These are phyloP conservation scores for Drosophila kanekoi DNA, from an alignment of 2,888 invertebrate species.

Conservation along the genomic window DNA sequence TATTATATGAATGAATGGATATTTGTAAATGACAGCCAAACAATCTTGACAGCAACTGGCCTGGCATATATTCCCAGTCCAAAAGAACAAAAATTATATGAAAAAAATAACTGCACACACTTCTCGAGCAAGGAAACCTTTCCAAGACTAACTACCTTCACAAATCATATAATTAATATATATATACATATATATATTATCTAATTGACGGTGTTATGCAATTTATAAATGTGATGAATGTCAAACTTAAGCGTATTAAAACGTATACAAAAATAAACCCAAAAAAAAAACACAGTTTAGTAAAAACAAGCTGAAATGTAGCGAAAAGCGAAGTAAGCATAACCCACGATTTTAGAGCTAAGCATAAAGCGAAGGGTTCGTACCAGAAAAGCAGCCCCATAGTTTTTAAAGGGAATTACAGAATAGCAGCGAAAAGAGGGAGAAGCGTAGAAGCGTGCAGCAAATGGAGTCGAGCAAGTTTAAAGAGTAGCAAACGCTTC, in stretches of 20 bases:
- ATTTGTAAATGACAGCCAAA: constrained; percentile 60
- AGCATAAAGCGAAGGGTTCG: constrained; percentile 54
- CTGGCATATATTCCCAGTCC: constrained; percentile 5
- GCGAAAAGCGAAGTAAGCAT: constrained; percentile 71
- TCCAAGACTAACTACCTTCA: constrained; percentile 79
- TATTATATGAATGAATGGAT: constrained; percentile 20
- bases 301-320: constrained; percentile 71
- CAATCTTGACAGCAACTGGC: constrained; percentile 1
- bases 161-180: constrained; percentile 62
- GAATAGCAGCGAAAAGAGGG: constrained; percentile 33
- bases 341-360: constrained; percentile 78
- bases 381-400: constrained; percentile 58
- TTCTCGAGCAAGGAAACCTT: constrained; percentile 76
- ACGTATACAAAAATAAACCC: constrained; percentile 29
- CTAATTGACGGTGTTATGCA: constrained; percentile 79
- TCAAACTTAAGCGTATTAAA: constrained; percentile 76
- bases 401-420: constrained; percentile 63
- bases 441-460: constrained; percentile 26
- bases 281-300: constrained; percentile 43
- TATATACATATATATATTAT: constrained; percentile 55
- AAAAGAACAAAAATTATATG: constrained; percentile 29
- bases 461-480: constrained; percentile 12
- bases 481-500: constrained; percentile 49
- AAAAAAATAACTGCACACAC: constrained; percentile 55
- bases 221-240: constrained; percentile 81